Base-by-base conservation (phyloP, 2,113 vertebrate species). In the Passer domesticus region DNA sequence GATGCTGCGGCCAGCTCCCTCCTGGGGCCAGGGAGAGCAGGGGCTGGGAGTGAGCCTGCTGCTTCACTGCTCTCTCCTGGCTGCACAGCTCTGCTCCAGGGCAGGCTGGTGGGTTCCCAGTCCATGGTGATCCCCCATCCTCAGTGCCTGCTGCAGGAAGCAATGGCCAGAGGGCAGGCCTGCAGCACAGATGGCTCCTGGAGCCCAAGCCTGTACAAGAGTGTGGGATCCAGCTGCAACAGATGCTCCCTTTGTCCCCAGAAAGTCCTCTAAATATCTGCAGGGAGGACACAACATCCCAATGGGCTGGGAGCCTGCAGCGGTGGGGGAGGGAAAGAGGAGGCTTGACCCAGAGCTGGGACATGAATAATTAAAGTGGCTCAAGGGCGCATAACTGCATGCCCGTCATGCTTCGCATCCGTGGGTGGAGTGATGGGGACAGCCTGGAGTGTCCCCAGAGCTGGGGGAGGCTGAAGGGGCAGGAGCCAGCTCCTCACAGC, bases 1-100 rank as follows among this genome's bases (percentile, higher is more conserved):
- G 94, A 70, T 94, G 96, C 96, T 96, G 90, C 60, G 13, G 92
- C 74, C 94, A 64, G 76, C 79, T 96, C 66, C 58, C 69, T 50
- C 47, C 58, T 68, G 0, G 58, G 30, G 69, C 28, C 7, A 12
- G 37, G 56, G 47, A n/a, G 31, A 73, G 75, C 60, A 74, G 83
- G 35, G n/a, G 35, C 53, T 69, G 59, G 94, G 58, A 86, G 3
- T 2, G 1, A 86, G 10, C 79, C 83, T 85, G 78, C 66, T 35
- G 83, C 58, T 47, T 18, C 23, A 19, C 47, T 77, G 68, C 43
- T 69, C 70, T 79, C 35, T 64, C 55, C 59, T 86, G 80, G 49
- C 31, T 47, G 31, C 50, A 68, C 67, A 58, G 39, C 76, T 91
- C 73, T 70, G 77, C 53, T 76, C 43, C 50, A 20, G 3, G 66